Conservation (phyloP, 2,113 vertebrate species). For the Misgurnus mizolepis region DNA sequence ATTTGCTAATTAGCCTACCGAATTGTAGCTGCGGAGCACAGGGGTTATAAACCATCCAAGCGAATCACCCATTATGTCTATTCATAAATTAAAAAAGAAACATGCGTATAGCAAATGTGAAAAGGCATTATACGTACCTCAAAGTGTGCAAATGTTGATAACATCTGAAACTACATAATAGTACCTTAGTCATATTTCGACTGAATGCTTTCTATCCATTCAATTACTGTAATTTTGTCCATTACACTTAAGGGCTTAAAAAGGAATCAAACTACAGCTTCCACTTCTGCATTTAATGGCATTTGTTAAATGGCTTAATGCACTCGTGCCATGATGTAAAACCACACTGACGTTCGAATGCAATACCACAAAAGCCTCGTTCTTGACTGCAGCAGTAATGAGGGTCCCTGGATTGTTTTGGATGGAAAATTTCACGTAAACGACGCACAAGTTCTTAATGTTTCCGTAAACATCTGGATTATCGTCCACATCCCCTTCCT, state of each 20-base stretch:
- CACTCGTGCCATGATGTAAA: conserved; percentile 7
- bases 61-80: not conserved
- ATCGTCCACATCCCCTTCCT: conserved; percentile 37
- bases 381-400: conserved; percentile 11
- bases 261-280: not conserved
- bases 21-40: conserved; percentile 30
- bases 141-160: conserved; percentile 8
- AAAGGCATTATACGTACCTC: not conserved
- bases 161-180: not conserved
- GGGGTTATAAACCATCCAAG: conserved; percentile 8
- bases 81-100: conserved; percentile 18
- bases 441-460: conserved; percentile 15
- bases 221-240: not conserved
- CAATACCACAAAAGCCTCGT: conserved; percentile 11
- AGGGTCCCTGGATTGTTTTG: conserved; percentile 4
- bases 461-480: conserved; percentile 52
- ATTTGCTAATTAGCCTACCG: conserved; percentile 47
- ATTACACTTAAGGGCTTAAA: not conserved
- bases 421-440: not conserved
- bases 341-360: conserved; percentile 13
- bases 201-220: not conserved
- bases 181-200: not conserved
- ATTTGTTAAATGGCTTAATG: not conserved
- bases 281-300: not conserved
- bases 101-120: not conserved